Evolutionary conservation across 2,888 invertebrate genomes (phyloP).

Genomic region (Drosophila sordidapex): DNA sequence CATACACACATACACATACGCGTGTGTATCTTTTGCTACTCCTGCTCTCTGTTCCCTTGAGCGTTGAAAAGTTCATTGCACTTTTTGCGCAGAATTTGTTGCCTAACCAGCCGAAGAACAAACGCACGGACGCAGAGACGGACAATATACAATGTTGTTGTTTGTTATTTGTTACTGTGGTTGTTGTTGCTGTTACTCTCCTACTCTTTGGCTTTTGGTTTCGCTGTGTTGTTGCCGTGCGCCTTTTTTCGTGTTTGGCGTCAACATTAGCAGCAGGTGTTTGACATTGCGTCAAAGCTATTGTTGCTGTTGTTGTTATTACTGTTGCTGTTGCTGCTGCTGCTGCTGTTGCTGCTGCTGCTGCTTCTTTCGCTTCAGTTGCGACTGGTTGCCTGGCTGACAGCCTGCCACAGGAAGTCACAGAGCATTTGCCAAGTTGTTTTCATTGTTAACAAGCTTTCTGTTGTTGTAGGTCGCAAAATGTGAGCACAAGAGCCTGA

Average conservation of each 20-base stretch:
- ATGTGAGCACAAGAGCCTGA: constrained; percentile 46
- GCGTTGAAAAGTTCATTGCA: constrained; percentile 71
- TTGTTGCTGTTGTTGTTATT: constrained; percentile 57
- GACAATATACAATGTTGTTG: constrained; percentile 54
- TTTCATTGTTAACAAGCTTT: constrained; percentile 78
- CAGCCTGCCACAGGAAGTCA: constrained; percentile 79
- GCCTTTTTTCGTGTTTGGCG: constrained; percentile 77
- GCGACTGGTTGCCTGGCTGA: constrained; percentile 64
- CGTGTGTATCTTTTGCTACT: constrained; percentile 32
- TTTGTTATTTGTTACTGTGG: constrained; percentile 25
- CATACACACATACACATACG: constrained; percentile 6
- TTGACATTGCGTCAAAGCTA: constrained; percentile 77
- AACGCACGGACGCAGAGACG: constrained; percentile 65
- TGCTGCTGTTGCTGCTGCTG: constrained; percentile 48
- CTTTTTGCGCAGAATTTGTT: constrained; percentile 79
- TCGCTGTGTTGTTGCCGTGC: constrained; percentile 54
- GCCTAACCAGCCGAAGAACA: constrained; percentile 79
- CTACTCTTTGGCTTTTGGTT: constrained; percentile 72
- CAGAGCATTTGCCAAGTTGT: constrained; percentile 78
- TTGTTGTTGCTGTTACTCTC: constrained; percentile 37
- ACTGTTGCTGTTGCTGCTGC: constrained; percentile 29
- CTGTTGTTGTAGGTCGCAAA: constrained; percentile 76
- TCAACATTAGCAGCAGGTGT: constrained; percentile 80
- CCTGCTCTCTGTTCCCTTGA: constrained; percentile 50
- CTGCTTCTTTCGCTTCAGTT: constrained; percentile 36